Conservation (phyloP, 2,113 vertebrate species). For the Varanus salvator region DNA sequence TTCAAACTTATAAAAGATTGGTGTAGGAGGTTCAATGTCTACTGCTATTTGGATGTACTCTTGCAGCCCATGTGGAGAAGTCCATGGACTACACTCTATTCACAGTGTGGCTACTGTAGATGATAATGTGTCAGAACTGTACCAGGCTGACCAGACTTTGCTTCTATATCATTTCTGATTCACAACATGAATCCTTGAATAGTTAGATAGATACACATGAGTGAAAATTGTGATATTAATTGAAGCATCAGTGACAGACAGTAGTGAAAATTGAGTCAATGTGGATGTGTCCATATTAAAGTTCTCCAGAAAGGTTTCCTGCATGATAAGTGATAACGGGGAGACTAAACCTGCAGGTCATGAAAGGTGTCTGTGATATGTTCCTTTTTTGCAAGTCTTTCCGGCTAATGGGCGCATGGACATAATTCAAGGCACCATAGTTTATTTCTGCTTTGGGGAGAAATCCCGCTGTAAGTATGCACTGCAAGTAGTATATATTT, state of each 20-base stretch:
- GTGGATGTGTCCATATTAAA: neutral
- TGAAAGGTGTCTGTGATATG: neutral
- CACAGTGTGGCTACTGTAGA: neutral
- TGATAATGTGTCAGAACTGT: neutral
- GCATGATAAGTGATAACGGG: neutral
- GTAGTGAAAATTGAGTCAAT: neutral
- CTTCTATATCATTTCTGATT: neutral
- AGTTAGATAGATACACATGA: neutral
- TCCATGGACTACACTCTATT: neutral
- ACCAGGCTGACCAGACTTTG: neutral
- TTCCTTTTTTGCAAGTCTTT: neutral
- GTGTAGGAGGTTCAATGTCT: neutral
- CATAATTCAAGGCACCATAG: neutral
- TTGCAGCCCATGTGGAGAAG: neutral
- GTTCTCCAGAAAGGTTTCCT: neutral
- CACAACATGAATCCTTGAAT: neutral
- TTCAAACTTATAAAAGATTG: neutral
- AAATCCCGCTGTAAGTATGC: neutral
- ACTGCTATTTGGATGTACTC: neutral
- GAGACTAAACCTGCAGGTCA: neutral
- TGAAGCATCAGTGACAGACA: no score
- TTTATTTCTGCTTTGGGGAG: constrained; percentile 7
- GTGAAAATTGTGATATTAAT: no score
- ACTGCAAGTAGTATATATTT: neutral
- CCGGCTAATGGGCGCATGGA: neutral